Base-by-base conservation (phyloP, 1,140 invertebrate species). In the Drosophila sucinea region DNA sequence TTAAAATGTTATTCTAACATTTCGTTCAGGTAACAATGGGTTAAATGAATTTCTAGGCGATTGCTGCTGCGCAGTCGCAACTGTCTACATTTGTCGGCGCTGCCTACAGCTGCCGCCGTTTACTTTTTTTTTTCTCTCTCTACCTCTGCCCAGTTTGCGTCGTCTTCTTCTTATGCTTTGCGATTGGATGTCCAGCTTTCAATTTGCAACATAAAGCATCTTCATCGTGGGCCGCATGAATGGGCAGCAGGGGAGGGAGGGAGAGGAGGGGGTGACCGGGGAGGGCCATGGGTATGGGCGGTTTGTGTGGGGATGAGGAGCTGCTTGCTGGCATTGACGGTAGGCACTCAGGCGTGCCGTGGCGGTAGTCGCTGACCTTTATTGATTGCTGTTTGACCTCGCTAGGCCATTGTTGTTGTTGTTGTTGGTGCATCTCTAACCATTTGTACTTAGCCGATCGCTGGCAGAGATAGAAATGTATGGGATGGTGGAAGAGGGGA, bases 361-460 rank as follows among this genome's bases (percentile, higher is more conserved):
- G 76, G 84, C 83, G 73, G 84, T 87, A 84, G 84, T 89, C 79
- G 84, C 70, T 87, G 89, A 90, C 87, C 87, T 90, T 87, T 90
- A 90, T 90, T 90, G 87, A 90, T 90, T 90, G 87, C 87, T 90
- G 87, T 90, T 90, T 90, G 87, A 90, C 87, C 87, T 90, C 89
- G 79, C 56, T 71, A 67, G 40, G 73, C 83, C 69, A 81, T 74
- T 69, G 67, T 82, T 68, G 72, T 60, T 79, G 73, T 60, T 72
- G 62, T 40, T 58, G 61, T 64, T 70, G 83, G 67, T 87, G 79
- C 84, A 77, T 77, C 84, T 87, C 73, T 77, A 86, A 79, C 79
- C 82, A 86, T 86, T 86, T 86, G 83, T 86, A 86, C 72, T 86
- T 87, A 64, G 69, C 61, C 79, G 82, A 86, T 86, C 79, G 76